Evolutionary conservation across 2,113 vertebrate species (phyloP), one percentile per base, ranked within the genome.

Genomic region (Labeo catla): DNA sequence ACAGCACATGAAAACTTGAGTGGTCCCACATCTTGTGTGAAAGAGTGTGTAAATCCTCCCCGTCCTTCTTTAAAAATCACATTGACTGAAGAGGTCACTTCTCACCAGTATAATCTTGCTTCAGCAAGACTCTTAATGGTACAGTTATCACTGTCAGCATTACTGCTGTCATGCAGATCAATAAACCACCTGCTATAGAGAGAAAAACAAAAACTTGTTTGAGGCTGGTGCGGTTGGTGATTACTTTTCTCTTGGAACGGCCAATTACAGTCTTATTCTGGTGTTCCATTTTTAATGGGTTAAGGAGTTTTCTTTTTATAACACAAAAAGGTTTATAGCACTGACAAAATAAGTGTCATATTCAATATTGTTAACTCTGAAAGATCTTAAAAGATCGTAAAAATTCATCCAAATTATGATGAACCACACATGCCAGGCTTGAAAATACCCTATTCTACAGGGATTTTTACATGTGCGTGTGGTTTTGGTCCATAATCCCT

Each of bases 1-100:
- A 81, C 84, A 85, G 86, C 87, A 83, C 86, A 89, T 81, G 88
- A 88, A 88, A 86, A 54, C 79, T 84, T 81, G 47, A 91, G 88
- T 83, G 63, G 88, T 92, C 89, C 87, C 89, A 87, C 79, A 65
- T 78, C 79, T 52, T 85, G 87, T 81, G 66, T 89, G 86, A 91
- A 90, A 79, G 52, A 81, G 70, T 85, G 84, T 86, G 84, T 88
- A 89, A 86, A 90, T 86, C 78, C 84, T 88, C 84, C 68, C 50
- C 43, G 49, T 82, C 70, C 81, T 86, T 86, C 85, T 72, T 89
- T 89, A 89, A 90, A 92, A 72, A 65, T 91, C 86, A 89, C 82
- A 85, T 85, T 76, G 86, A 76, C 82, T 80, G 59, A 80, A 85
- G 47, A 84, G n/a, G 43, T 85, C 68, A 79, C 59, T 76, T 88